Conservation (phyloP, 2,113 vertebrate species). For the Oryzias melastigma region DNA sequence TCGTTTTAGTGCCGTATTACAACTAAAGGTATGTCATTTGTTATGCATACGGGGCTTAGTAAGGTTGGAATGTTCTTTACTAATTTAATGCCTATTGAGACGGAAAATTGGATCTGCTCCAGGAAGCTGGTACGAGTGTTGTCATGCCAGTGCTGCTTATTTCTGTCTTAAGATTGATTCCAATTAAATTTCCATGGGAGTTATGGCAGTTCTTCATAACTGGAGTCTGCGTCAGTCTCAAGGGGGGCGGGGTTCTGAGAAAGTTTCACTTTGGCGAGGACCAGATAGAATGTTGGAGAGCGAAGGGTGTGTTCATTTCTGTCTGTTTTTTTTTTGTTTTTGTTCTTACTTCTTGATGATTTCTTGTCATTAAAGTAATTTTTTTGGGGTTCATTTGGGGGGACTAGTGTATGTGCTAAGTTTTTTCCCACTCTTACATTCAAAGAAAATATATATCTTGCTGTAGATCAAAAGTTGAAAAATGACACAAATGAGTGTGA, state of each 20-base stretch:
- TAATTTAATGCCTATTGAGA: conserved; percentile 81
- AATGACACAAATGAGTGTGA: too few species aligned
- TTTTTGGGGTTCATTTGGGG: too few species aligned
- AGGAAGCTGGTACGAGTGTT: conserved; percentile 62
- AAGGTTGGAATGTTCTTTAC: conserved; percentile 70
- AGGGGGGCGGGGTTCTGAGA: conserved; percentile 30
- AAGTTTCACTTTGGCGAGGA: conserved; percentile 7
- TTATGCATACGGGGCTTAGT: conserved; percentile 64
- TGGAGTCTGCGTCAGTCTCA: conserved; percentile 59
- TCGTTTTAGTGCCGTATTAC: conserved; percentile 66
- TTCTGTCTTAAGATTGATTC: conserved; percentile 76
- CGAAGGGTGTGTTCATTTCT: too few species aligned
- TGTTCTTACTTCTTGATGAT: too few species aligned
- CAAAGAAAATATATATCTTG: too few species aligned
- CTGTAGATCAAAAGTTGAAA: too few species aligned
- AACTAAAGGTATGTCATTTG: conserved; percentile 70
- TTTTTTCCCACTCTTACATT: too few species aligned
- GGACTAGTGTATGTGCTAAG: too few species aligned
- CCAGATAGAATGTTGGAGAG: too few species aligned
- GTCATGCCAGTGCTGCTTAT: conserved; percentile 59
- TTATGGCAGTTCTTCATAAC: conserved; percentile 68
- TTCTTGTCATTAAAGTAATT: too few species aligned
- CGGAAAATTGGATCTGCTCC: conserved; percentile 78
- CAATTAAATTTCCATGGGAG: conserved; percentile 71
- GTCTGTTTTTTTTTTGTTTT: too few species aligned